A percentile compares a stretch with the other conserved stretches of the same genome.
Conservation (phyloP, 2,888 invertebrate species). For the Aelia acuminata region DNA sequence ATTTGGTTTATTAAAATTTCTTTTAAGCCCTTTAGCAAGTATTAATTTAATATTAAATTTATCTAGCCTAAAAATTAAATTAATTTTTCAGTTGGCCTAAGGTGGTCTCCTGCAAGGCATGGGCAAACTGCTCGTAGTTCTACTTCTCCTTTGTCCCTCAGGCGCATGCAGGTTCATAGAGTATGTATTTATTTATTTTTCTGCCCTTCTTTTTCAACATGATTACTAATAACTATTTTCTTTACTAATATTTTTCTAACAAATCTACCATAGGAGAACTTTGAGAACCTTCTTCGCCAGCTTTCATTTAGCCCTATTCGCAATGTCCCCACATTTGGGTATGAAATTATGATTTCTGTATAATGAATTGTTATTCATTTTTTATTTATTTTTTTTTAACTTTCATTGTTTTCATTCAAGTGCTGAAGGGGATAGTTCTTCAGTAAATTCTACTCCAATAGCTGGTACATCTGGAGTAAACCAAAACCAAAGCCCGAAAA, state of each 20-base stretch:
- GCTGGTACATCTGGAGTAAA: constrained; percentile 47
- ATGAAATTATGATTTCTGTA: background rate
- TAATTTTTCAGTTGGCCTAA: constrained; percentile 37
- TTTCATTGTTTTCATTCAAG: background rate
- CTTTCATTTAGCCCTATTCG: constrained; percentile 47
- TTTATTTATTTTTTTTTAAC: background rate
- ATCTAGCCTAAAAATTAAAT: background rate
- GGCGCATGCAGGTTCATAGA: constrained; percentile 55
- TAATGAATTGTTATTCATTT: background rate
- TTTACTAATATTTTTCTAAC: background rate
- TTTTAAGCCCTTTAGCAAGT: background rate
- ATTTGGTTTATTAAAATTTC: background rate
- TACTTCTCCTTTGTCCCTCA: constrained; percentile 51
- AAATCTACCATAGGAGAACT: constrained; percentile 52
- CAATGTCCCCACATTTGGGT: constrained; percentile 37
- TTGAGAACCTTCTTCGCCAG: constrained; percentile 56
- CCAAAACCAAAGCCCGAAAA: constrained; percentile 34
- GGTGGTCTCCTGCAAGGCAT: constrained; percentile 43
- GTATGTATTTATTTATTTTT: constrained; percentile 16
- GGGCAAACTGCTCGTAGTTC: constrained; percentile 6
- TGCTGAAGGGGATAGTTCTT: constrained; percentile 28
- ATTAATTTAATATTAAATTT: background rate
- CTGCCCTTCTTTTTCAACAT: background rate
- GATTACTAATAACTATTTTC: background rate
- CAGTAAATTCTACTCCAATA: background rate